Conservation (phyloP, 2,888 invertebrate genomes). For the Achlya flavicornis region DNA sequence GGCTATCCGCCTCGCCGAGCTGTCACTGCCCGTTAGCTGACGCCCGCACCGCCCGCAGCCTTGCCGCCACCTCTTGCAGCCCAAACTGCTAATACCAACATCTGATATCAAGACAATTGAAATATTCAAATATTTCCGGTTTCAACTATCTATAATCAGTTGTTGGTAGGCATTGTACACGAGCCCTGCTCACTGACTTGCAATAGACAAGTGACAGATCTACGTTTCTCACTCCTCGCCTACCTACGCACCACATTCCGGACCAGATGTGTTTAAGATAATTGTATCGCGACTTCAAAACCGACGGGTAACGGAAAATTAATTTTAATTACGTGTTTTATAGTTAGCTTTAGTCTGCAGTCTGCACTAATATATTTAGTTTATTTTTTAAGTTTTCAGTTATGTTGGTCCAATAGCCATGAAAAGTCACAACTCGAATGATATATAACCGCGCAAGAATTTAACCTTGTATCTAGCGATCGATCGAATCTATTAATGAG, state of each 20-base stretch:
- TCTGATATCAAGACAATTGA: not conserved
- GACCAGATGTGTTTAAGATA: slow-evolving; percentile 7
- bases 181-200: slow-evolving; percentile 18
- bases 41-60: slow-evolving; percentile 19
- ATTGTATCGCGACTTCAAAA: slow-evolving; percentile 7
- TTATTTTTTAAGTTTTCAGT: not conserved
- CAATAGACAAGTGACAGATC: slow-evolving; percentile 29
- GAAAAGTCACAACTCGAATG: slow-evolving; percentile 8
- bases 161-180: not conserved
- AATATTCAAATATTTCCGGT: slow-evolving; percentile 7
- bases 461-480: slow-evolving; percentile 6
- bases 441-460: slow-evolving; percentile 1
- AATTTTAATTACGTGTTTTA: slow-evolving; percentile 2
- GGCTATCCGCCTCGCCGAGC: slow-evolving; percentile 34
- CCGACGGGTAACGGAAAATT: slow-evolving; percentile 3
- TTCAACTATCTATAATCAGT: not conserved
- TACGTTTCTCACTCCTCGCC: slow-evolving; percentile 6
- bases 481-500: slow-evolving; percentile 8
- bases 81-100: not conserved
- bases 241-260: slow-evolving; percentile 11
- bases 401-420: slow-evolving; percentile 1
- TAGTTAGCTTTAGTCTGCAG: not conserved
- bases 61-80: slow-evolving; percentile 12
- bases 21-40: slow-evolving; percentile 38
- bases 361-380: not conserved